Evolutionary conservation across 2,888 invertebrate genomes (phyloP).

Genomic region (Pachycephus smyrnensis): DNA sequence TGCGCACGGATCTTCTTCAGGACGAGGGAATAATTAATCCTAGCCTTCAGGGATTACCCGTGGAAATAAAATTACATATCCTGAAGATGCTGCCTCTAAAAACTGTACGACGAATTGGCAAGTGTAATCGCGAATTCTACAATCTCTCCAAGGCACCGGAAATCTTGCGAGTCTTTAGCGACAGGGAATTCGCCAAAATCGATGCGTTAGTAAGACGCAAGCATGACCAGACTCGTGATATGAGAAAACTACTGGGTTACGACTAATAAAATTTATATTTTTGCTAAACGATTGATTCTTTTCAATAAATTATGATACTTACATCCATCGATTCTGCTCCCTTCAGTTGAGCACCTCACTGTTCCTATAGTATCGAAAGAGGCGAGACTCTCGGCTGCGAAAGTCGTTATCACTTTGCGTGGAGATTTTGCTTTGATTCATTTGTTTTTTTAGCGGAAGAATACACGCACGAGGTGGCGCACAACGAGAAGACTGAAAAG

Average conservation of each 20-base stretch:
- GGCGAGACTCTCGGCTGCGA: background rate
- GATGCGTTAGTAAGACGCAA: background rate
- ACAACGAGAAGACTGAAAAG: slow-evolving; percentile 46
- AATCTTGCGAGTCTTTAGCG: background rate
- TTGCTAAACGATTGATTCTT: background rate
- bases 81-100: slow-evolving; percentile 38
- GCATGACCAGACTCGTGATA: background rate
- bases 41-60: slow-evolving; percentile 62
- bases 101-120: background rate
- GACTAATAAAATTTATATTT: background rate
- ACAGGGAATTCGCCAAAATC: background rate
- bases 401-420: background rate
- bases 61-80: slow-evolving; percentile 60
- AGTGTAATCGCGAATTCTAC: background rate
- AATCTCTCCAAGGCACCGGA: background rate
- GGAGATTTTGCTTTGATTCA: background rate
- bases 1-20: slow-evolving; percentile 70
- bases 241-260: background rate
- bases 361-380: background rate
- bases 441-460: slow-evolving; percentile 36
- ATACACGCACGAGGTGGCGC: slow-evolving; percentile 25
- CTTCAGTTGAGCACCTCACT: background rate
- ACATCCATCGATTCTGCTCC: background rate
- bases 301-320: background rate
- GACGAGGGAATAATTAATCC: slow-evolving; percentile 60